phyloP scores from a whole-genome alignment of 1,140 invertebrate species.

The Saxidomus purpurata region DNA sequence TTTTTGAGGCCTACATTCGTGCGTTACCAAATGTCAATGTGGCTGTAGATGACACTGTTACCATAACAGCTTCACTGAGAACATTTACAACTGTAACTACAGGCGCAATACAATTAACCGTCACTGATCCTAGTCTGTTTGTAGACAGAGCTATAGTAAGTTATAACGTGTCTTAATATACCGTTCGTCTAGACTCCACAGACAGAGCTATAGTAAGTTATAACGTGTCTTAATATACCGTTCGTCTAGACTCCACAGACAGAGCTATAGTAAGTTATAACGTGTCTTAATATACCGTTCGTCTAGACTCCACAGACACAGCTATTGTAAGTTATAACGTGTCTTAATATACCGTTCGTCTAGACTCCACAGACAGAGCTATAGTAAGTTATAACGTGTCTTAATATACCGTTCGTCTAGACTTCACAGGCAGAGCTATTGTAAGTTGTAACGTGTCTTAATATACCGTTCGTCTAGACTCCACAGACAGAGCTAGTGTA shows the following conservation, averaged over 20 bases:
- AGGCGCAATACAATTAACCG: neutral
- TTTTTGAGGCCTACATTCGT: conserved; percentile 25
- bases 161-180: neutral
- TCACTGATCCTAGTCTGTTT: conserved; percentile 6
- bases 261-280: conserved; percentile 22
- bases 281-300: no score
- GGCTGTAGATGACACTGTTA: neutral
- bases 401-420: no score
- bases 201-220: conserved; percentile 42
- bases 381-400: conserved; percentile 24
- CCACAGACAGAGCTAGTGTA: conserved; percentile 27
- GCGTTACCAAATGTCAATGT: conserved; percentile 21
- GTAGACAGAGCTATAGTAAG: conserved; percentile 40
- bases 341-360: no score
- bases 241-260: no score
- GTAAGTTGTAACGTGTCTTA: conserved; percentile 42
- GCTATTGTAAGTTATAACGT: conserved; percentile 1
- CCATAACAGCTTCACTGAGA: neutral
- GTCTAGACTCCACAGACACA: no score
- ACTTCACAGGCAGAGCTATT: neutral
- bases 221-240: neutral
- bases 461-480: no score
- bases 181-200: no score
- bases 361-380: conserved; percentile 22
- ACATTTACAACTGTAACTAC: neutral